Evolutionary conservation across 2,797 vertebrate genomes (phyloP).

Genomic region (Rhinogobio ventralis): DNA sequence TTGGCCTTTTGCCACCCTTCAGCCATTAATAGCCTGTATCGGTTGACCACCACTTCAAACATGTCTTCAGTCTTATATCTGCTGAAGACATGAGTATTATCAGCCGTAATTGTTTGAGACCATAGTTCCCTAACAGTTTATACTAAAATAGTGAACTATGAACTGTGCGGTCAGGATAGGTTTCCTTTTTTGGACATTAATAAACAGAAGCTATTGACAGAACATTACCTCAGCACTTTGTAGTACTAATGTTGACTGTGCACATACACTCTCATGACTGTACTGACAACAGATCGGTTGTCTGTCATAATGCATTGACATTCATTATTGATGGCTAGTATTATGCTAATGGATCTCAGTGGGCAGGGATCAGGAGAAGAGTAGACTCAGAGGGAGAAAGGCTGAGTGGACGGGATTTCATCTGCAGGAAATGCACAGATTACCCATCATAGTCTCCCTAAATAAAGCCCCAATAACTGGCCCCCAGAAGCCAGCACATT

Average conservation of each 20-base stretch:
- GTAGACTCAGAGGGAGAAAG: constrained; percentile 23
- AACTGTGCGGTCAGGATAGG: neutral
- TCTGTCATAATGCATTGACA: constrained; percentile 81
- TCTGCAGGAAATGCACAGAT: constrained; percentile 47
- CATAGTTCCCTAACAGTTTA: neutral
- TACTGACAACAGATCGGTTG: constrained; percentile 50
- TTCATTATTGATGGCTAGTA: constrained; percentile 85
- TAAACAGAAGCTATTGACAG: constrained; percentile 32
- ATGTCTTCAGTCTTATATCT: neutral
- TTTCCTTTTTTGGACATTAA: constrained; percentile 47
- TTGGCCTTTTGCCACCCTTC: neutral
- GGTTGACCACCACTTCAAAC: neutral
- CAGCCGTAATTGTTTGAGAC: neutral
- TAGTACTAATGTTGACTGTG: constrained; percentile 20
- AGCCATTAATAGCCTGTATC: neutral
- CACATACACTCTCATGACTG: constrained; percentile 17
- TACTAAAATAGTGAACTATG: constrained; percentile 5
- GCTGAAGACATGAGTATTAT: neutral
- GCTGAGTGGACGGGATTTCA: constrained; percentile 46
- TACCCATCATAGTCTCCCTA: constrained; percentile 11
- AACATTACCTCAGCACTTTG: constrained; percentile 39
- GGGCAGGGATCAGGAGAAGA: constrained; percentile 60
- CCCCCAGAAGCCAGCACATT: constrained; percentile 39
- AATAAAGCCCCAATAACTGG: constrained; percentile 18
- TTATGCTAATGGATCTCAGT: constrained; percentile 83